phyloP scores from a whole-genome alignment of 1,140 invertebrate species.

The Phenacoccus solenopsis region DNA sequence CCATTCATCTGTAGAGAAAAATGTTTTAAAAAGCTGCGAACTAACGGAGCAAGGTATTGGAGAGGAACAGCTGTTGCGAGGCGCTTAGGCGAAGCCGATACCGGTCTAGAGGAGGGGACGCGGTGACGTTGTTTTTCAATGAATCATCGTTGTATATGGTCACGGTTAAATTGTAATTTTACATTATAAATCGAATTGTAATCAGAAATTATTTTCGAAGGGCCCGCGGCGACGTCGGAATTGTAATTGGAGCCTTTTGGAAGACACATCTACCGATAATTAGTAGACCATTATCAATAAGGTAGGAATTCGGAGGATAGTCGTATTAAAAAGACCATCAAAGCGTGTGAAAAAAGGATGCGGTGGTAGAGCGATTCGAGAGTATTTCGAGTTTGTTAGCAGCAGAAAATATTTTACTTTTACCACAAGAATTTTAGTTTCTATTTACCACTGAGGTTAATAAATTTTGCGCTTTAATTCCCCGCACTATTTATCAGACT shows the following conservation, averaged over 20 bases:
- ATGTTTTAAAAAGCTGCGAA: too few relatives aligned
- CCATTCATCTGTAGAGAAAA: too few relatives aligned
- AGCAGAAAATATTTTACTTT: not conserved
- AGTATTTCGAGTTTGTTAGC: not conserved
- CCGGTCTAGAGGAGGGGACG: not conserved
- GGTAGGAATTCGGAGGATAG: not conserved
- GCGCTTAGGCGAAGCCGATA: too few relatives aligned
- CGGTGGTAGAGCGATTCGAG: not conserved
- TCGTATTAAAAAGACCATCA: not conserved
- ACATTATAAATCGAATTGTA: conserved; percentile 3
- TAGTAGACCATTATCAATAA: not conserved
- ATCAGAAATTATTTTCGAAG: not conserved
- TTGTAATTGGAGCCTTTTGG: not conserved
- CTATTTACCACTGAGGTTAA: too few relatives aligned
- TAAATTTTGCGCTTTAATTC: too few relatives aligned
- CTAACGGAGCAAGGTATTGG: too few relatives aligned
- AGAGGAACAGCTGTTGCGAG: not conserved
- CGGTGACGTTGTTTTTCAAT: not conserved
- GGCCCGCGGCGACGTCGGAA: not conserved
- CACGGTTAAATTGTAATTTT: not conserved
- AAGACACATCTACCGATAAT: not conserved
- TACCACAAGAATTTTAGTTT: not conserved
- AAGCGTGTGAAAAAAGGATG: conserved; percentile 1
- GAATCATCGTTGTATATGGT: not conserved
- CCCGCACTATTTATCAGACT: too few relatives aligned